Conservation (phyloP, 53 echinoderm and acorn worm genomes). For the Astropecten irregularis region DNA sequence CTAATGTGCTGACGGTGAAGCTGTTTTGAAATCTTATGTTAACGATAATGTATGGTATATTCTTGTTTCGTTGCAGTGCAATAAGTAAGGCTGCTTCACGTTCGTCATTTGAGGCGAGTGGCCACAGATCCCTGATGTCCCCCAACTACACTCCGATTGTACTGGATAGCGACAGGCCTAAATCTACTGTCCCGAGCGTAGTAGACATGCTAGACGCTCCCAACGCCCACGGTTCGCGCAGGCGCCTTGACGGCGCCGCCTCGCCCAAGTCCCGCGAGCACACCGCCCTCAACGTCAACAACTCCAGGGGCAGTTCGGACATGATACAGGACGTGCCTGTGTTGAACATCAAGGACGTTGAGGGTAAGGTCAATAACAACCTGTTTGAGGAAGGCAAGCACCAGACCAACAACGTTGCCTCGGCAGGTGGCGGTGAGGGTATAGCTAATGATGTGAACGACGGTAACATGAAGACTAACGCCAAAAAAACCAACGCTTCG, state of each 20-base stretch:
- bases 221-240: not conserved
- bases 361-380: constrained; percentile 20
- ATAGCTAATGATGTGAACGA: not conserved
- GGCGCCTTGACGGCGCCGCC: not conserved
- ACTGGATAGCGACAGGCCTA: not conserved
- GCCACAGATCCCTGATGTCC: not conserved
- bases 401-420: not conserved
- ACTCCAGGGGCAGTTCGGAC: constrained; percentile 30
- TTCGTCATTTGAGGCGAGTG: not conserved
- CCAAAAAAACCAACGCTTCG: too few relatives aligned
- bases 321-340: constrained; percentile 23
- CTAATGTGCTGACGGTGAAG: too few relatives aligned
- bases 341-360: not conserved
- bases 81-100: not conserved
- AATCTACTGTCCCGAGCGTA: not conserved
- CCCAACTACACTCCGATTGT: constrained; percentile 30
- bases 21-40: too few relatives aligned
- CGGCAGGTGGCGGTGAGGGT: too few relatives aligned
- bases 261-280: not conserved
- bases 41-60: too few relatives aligned
- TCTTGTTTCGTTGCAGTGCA: constrained; percentile 20
- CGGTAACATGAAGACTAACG: not conserved
- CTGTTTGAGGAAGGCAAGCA: not conserved
- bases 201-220: constrained; percentile 2
- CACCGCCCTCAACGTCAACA: constrained; percentile 46